Base-by-base conservation (phyloP, 1,140 invertebrate genomes). In the Drosophila ironensis region DNA sequence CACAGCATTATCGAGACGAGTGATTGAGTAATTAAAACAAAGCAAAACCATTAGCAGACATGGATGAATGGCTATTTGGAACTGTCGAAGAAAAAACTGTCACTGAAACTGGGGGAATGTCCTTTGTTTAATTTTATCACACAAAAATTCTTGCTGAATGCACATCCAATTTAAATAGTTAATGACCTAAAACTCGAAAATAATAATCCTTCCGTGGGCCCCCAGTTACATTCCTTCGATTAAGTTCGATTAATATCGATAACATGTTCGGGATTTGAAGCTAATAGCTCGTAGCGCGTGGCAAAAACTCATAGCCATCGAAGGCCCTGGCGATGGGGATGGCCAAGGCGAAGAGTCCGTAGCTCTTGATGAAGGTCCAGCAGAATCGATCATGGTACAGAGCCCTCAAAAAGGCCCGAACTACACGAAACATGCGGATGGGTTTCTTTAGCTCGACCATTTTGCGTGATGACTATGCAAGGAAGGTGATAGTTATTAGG, bases 291-390 rank as follows among this genome's bases (percentile, higher is more conserved):
- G 7, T 8, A 6, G 33, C 16, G 33, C 22, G 24, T 11, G 35
- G 14, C 38, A 57, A 14, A 6, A 48, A 2, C 14, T 53, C 4
- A 3, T 28, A 30, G 9, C 46, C 64, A 11, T 50, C 8, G 2
- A 70, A n/a, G 8, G 20, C 5, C 38, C 42, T 38, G 5, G 38
- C 33, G n/a, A 76, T 3, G 6, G 61, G 41, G 2, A 78, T 37
- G 4, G 69, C 40, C 17, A 59, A 3, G 4, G 53, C 17, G 14
- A 78, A 78, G n/a, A 78, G 16, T 11, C 38, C 27, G 5, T 78
- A 78, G 28, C 57, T 70, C 17, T 78, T 78, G 22, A 78, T 27
- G 2, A 63, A 27, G 35, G 27, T 40, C 69, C 69, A 78, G 28
- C 52, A 64, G 16, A 72, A 64, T 4, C 7, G 63, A 44, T 78